These are phyloP conservation scores for Buathra laborator DNA, from an alignment of 2,888 invertebrate species.

Conservation along the genomic window DNA sequence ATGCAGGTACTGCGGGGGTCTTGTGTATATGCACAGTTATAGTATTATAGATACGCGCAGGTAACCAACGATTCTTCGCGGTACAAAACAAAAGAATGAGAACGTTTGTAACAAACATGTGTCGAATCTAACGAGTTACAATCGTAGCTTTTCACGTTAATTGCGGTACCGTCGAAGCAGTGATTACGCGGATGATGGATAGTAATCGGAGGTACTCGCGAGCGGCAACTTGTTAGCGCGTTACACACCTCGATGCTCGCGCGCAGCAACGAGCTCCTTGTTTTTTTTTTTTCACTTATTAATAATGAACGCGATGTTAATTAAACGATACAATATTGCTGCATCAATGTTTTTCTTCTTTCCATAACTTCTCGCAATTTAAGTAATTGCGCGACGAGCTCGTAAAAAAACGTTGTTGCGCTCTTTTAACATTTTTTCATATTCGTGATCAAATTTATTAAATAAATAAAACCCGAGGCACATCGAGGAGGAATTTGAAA, in stretches of 20 bases:
- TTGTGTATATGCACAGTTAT: neutral
- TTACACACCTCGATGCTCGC: conserved; percentile 57
- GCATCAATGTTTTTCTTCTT: neutral
- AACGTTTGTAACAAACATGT: neutral
- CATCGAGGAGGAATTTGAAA: no score
- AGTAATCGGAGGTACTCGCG: conserved; percentile 29
- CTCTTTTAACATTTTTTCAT: neutral
- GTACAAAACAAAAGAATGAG: conserved; percentile 9
- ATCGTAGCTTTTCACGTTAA: conserved; percentile 1
- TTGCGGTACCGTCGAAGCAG: conserved; percentile 1
- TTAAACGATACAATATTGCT: neutral
- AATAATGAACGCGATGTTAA: neutral
- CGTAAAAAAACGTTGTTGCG: neutral
- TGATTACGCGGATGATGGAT: conserved; percentile 25
- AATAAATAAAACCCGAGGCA: neutral
- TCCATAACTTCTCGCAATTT: neutral
- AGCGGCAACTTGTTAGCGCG: conserved; percentile 22
- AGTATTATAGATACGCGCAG: neutral
- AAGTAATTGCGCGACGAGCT: neutral
- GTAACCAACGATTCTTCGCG: neutral
- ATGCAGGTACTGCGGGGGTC: neutral
- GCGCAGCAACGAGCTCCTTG: conserved; percentile 39
- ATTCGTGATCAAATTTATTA: neutral
- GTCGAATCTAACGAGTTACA: conserved; percentile 1
- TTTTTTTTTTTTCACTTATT: neutral